These are phyloP conservation scores for Ptychodera flava DNA, from an alignment of 35 echinoderm and acorn worm genomes.

Conservation along the genomic window DNA sequence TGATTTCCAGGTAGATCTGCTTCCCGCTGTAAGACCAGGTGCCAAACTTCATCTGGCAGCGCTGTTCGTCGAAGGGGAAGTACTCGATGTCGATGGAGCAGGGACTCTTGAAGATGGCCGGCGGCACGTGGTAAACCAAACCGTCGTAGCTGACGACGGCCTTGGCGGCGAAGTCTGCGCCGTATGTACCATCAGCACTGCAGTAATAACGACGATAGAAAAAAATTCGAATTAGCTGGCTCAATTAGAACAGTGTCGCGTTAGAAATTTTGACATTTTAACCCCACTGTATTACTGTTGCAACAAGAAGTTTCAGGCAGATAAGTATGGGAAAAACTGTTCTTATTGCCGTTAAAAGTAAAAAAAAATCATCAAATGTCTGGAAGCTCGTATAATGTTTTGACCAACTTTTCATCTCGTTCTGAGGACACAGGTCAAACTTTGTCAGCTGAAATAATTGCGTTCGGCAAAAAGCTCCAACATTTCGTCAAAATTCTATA, in stretches of 20 bases:
- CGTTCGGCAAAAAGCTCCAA: no score
- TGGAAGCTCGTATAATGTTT: no score
- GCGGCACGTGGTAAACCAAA: not conserved
- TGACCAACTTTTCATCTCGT: no score
- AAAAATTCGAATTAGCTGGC: no score
- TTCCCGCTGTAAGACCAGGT: conserved; percentile 4
- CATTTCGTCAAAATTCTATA: no score
- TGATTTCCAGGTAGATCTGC: not conserved
- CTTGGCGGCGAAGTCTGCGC: not conserved
- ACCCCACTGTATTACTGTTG: no score
- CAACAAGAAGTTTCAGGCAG: no score
- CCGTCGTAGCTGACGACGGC: not conserved
- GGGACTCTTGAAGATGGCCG: conserved; percentile 7
- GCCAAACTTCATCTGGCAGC: conserved; percentile 7
- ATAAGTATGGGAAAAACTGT: no score
- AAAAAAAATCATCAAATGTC: not conserved
- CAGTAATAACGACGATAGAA: not conserved
- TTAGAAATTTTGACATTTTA: no score
- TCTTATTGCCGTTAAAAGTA: not conserved
- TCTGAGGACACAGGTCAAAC: no score
- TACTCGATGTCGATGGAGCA: conserved; percentile 19
- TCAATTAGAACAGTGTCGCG: no score
- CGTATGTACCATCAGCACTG: not conserved
- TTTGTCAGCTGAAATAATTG: no score
- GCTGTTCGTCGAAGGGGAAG: conserved; percentile 20